Conservation (phyloP, 2,113 vertebrate species). For the Neoarius graeffei region DNA sequence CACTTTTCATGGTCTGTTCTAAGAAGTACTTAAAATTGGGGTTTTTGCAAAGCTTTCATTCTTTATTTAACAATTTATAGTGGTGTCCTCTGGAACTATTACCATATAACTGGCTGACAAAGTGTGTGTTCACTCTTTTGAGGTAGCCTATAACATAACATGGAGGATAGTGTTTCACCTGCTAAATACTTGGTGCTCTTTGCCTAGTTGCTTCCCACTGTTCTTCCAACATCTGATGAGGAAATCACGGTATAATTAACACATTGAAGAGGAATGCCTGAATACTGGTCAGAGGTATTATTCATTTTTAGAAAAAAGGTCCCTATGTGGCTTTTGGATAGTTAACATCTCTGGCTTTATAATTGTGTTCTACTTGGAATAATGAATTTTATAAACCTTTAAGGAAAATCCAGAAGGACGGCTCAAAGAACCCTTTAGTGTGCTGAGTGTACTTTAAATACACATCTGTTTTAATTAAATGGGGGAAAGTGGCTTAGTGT, state of each 20-base stretch:
- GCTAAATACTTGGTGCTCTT: constrained; percentile 33
- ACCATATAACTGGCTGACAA: neutral
- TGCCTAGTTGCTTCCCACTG: constrained; percentile 23
- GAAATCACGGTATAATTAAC: constrained; percentile 48
- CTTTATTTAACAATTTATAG: neutral
- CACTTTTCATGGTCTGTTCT: neutral
- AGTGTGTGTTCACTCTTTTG: constrained; percentile 2
- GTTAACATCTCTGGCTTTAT: neutral
- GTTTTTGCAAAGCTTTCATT: neutral
- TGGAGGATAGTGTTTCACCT: constrained; percentile 50
- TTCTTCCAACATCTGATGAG: constrained; percentile 44
- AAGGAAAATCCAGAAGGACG: no score
- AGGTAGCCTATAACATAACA: constrained; percentile 30
- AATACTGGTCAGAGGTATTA: constrained; percentile 35
- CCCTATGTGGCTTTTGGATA: neutral
- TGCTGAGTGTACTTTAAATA: neutral
- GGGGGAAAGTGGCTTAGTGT: neutral
- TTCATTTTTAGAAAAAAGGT: constrained; percentile 10
- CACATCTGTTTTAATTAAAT: neutral
- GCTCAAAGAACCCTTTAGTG: neutral
- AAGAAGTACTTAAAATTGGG: neutral
- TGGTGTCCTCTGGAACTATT: constrained; percentile 14
- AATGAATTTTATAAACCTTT: neutral
- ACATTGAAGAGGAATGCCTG: constrained; percentile 30
- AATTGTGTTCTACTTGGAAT: neutral